A percentile compares a stretch with the other conserved stretches of the same genome.
phyloP scores from a whole-genome alignment of 2,113 vertebrate genomes.

The Engystomops pustulosus region DNA sequence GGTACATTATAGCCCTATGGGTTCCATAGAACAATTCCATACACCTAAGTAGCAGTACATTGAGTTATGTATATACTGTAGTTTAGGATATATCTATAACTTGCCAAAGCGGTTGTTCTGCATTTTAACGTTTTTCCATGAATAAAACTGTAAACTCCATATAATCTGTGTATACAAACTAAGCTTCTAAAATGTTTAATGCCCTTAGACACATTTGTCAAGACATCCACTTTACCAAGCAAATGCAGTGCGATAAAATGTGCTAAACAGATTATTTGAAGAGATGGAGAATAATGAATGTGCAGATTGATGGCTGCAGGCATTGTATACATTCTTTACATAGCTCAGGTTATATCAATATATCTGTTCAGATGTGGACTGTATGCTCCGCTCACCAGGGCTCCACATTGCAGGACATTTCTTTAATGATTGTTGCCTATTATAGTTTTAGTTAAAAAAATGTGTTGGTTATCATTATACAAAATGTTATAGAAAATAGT shows the following conservation, averaged over 20 bases:
- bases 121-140: too few species aligned
- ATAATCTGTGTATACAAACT: background rate
- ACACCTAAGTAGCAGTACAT: too few species aligned
- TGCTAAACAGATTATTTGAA: background rate
- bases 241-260: background rate
- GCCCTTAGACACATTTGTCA: background rate
- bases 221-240: background rate
- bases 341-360: conserved; percentile 16
- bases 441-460: background rate
- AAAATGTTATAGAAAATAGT: too few species aligned
- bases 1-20: too few species aligned
- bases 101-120: too few species aligned
- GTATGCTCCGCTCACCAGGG: background rate
- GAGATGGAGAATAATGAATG: background rate
- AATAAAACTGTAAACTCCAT: too few species aligned
- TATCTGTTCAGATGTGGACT: background rate
- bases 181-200: background rate
- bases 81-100: too few species aligned
- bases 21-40: too few species aligned
- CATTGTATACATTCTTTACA: conserved; percentile 30
- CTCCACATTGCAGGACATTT: background rate
- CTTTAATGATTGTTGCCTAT: background rate
- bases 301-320: background rate
- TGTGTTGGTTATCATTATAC: background rate
- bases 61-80: too few species aligned